Percentiles rank a stretch among this genome's conserved stretches.
These are phyloP conservation scores for Abscondita cerata DNA, from an alignment of 2,888 invertebrate species.

Conservation along the genomic window DNA sequence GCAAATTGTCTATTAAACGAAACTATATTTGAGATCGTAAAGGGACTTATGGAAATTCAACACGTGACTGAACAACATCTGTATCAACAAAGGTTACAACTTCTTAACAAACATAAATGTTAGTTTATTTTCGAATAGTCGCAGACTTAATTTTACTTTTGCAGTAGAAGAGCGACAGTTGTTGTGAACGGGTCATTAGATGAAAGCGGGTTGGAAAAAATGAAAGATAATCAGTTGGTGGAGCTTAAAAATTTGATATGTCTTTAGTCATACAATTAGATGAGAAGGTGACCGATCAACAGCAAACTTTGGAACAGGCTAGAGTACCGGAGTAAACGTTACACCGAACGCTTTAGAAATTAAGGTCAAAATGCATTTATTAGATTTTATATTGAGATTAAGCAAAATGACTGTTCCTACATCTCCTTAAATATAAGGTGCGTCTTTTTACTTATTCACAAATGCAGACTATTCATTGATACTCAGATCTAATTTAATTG, in stretches of 20 bases:
- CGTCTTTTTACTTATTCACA: neutral
- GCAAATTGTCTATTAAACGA: conserved; percentile 91
- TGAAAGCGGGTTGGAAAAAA: conserved; percentile 67
- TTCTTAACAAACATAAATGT: conserved; percentile 85
- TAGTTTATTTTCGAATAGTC: conserved; percentile 38
- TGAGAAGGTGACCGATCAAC: conserved; percentile 89
- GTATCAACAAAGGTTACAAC: conserved; percentile 82
- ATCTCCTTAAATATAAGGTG: conserved; percentile 6
- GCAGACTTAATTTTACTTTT: conserved; percentile 45
- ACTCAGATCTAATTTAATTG: no score
- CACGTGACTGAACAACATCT: conserved; percentile 94
- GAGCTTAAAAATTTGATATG: conserved; percentile 86
- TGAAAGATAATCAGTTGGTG: conserved; percentile 78
- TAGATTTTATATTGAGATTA: conserved; percentile 88
- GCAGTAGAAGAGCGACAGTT: conserved; percentile 76
- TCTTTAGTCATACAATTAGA: conserved; percentile 88
- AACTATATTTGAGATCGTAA: conserved; percentile 94
- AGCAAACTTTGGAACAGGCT: conserved; percentile 88
- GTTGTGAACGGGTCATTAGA: conserved; percentile 56
- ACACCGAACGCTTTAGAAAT: conserved; percentile 90
- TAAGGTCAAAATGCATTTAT: conserved; percentile 91
- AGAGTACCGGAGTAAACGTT: conserved; percentile 92
- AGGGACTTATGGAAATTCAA: conserved; percentile 93
- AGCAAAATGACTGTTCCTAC: conserved; percentile 64
- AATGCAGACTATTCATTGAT: no score